Conservation (phyloP, 2,797 vertebrate species). For the Babyrousa celebensis region DNA sequence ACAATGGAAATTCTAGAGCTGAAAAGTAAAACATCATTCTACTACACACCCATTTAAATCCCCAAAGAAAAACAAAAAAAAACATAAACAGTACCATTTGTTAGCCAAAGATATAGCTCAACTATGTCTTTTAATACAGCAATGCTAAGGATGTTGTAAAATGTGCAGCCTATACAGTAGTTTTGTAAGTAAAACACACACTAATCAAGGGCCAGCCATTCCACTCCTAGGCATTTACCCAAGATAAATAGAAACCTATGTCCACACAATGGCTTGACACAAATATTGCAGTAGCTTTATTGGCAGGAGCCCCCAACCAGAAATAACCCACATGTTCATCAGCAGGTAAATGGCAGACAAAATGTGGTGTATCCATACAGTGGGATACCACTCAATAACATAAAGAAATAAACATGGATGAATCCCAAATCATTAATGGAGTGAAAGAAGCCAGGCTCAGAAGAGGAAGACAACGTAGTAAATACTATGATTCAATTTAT, state of each 20-base stretch:
- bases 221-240: neutral
- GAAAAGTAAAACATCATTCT: neutral
- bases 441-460: neutral
- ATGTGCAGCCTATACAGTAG: neutral
- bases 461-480: neutral
- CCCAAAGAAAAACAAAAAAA: neutral
- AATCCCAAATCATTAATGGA: too few species aligned
- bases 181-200: neutral
- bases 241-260: conserved; percentile 6
- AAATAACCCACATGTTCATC: neutral
- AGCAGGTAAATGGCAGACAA: neutral
- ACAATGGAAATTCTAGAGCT: neutral
- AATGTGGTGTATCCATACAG: too few species aligned
- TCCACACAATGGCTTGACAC: neutral
- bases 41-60: neutral
- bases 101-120: neutral
- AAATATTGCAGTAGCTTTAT: neutral
- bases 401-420: too few species aligned
- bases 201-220: neutral
- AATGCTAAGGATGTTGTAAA: neutral
- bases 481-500: neutral
- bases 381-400: too few species aligned
- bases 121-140: neutral
- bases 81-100: neutral
- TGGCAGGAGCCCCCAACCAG: neutral